These are phyloP conservation scores for Muscicapa adusta DNA, from an alignment of 2,113 vertebrate species.

Conservation along the genomic window DNA sequence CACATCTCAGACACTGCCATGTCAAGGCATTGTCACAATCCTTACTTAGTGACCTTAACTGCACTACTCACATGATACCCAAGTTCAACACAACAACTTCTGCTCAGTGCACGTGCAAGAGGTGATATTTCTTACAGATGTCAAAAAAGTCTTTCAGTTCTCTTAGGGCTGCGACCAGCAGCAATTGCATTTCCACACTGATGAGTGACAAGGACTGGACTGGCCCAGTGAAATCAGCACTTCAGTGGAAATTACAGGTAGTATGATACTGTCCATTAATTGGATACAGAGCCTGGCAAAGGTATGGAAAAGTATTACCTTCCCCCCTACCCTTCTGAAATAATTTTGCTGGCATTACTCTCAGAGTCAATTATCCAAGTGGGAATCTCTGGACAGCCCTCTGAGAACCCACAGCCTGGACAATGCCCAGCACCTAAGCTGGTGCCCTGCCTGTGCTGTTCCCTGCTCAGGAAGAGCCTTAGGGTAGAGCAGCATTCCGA, in stretches of 20 bases:
- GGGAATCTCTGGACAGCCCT: background rate
- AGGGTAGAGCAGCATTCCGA: background rate
- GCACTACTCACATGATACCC: background rate
- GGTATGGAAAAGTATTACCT: background rate
- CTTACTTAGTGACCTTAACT: background rate
- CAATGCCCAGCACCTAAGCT: background rate
- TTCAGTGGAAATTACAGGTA: background rate
- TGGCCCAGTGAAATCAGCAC: background rate
- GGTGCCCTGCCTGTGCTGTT: background rate
- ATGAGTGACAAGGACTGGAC: background rate
- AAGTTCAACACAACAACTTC: background rate
- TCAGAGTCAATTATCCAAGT: background rate
- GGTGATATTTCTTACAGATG: background rate
- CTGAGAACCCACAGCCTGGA: background rate
- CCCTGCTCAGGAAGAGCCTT: background rate
- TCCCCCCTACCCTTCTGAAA: background rate
- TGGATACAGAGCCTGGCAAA: background rate
- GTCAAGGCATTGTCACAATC: background rate
- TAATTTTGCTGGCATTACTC: background rate
- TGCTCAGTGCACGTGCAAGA: rapidly evolving
- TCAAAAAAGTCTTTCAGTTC: rapidly evolving
- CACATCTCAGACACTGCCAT: background rate
- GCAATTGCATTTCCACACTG: background rate
- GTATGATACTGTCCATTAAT: rapidly evolving
- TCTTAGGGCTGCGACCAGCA: background rate